phyloP scores from a whole-genome alignment of 2,797 vertebrate genomes.

The Tapirus indicus region DNA sequence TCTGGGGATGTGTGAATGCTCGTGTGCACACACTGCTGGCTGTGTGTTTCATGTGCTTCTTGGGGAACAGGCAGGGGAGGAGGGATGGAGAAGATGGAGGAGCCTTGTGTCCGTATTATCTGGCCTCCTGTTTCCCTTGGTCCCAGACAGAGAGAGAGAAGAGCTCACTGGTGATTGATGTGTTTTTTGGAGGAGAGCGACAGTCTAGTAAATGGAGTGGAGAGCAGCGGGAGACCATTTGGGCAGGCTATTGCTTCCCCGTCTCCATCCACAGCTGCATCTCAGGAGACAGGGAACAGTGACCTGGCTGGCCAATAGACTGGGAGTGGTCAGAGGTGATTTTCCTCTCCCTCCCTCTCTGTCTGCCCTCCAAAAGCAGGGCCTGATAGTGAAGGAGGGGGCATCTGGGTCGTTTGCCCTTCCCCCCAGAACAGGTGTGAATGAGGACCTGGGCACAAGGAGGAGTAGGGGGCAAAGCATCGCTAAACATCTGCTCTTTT shows the following conservation, averaged over 20 bases:
- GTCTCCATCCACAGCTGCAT: conserved; percentile 25
- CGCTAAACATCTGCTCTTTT: neutral
- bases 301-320: conserved; percentile 16
- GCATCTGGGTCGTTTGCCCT: neutral
- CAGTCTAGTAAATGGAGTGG: neutral
- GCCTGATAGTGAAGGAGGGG: neutral
- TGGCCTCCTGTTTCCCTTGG: neutral
- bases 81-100: neutral
- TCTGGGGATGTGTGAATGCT: neutral
- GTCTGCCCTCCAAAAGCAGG: neutral
- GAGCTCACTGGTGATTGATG: neutral
- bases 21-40: neutral
- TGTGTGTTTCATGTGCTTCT: neutral
- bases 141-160: conserved; percentile 45
- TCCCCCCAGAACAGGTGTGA: neutral
- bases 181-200: neutral
- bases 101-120: neutral
- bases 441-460: neutral
- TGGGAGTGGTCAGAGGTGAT: neutral
- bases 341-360: neutral
- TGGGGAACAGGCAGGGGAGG: neutral
- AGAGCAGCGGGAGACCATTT: neutral
- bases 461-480: neutral
- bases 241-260: neutral
- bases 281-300: neutral